These are phyloP conservation scores for Dolichomitus sp. DNA, from an alignment of 2,888 invertebrate genomes.

Conservation along the genomic window DNA sequence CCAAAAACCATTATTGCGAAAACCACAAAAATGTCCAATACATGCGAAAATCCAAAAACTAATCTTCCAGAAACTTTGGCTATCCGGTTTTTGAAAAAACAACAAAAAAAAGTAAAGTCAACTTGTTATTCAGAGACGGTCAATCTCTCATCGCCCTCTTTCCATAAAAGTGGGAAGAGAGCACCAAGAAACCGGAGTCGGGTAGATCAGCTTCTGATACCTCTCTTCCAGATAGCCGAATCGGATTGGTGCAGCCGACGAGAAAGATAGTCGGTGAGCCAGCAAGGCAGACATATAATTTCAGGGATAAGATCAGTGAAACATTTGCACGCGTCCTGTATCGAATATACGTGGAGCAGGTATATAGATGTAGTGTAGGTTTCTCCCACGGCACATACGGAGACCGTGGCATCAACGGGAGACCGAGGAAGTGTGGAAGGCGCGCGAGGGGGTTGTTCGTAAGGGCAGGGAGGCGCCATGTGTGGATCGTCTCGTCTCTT, in stretches of 20 bases:
- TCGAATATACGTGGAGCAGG: conserved; percentile 16
- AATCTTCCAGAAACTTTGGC: not conserved
- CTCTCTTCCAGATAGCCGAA: conserved; percentile 5
- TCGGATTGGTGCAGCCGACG: conserved; percentile 35
- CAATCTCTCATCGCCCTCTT: not conserved
- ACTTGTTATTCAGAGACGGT: not conserved
- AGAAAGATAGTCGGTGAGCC: conserved; percentile 77
- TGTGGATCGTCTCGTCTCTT: conserved; percentile 77
- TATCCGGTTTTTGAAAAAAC: not conserved
- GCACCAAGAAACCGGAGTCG: not conserved
- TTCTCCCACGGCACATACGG: conserved; percentile 80
- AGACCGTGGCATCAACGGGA: conserved; percentile 72
- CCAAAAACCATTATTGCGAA: too few species aligned
- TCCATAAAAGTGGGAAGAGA: not conserved
- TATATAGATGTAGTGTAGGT: not conserved
- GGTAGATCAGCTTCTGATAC: conserved; percentile 31
- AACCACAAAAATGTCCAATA: too few species aligned
- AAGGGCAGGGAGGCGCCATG: conserved; percentile 74
- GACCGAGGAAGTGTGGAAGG: conserved; percentile 25
- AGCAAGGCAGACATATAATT: conserved; percentile 85
- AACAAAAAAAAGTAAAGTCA: not conserved
- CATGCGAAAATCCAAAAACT: not conserved
- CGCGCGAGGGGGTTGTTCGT: conserved; percentile 67
- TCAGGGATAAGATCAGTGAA: conserved; percentile 84
- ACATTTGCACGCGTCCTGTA: conserved; percentile 70